Evolutionary conservation across 2,888 invertebrate species (phyloP).

Genomic region (Andrena flavipes): DNA sequence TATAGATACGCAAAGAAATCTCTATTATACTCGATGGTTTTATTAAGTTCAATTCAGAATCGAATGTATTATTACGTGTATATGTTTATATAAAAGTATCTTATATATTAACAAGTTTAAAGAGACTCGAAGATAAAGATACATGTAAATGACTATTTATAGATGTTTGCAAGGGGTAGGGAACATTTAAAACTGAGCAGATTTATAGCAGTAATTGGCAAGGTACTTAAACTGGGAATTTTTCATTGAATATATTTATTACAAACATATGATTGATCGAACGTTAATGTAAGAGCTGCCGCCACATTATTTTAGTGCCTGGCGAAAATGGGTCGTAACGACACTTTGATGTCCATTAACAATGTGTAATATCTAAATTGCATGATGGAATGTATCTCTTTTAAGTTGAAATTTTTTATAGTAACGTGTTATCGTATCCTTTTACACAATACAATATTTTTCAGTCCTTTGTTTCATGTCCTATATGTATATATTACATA

Average conservation of each 20-base stretch:
- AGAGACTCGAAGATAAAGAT: neutral
- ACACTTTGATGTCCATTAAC: slow-evolving; percentile 58
- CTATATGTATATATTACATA: slow-evolving; percentile 37
- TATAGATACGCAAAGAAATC: slow-evolving; percentile 7
- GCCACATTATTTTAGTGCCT: slow-evolving; percentile 49
- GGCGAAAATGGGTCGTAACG: slow-evolving; percentile 47
- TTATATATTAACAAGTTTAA: neutral
- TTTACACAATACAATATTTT: slow-evolving; percentile 16
- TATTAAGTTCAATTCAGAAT: slow-evolving; percentile 11
- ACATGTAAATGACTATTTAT: slow-evolving; percentile 1
- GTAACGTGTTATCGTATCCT: slow-evolving; percentile 33
- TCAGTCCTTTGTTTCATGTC: slow-evolving; percentile 32
- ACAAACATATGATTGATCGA: neutral
- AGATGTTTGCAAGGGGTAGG: neutral
- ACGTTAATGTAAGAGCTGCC: neutral
- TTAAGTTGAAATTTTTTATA: slow-evolving; percentile 35
- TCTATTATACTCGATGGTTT: slow-evolving; percentile 3
- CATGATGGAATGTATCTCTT: slow-evolving; percentile 56
- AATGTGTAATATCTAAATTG: slow-evolving; percentile 54
- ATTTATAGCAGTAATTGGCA: slow-evolving; percentile 2
- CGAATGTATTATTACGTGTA: slow-evolving; percentile 10
- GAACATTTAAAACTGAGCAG: neutral
- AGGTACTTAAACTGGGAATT: neutral
- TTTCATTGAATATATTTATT: neutral
- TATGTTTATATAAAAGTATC: slow-evolving; percentile 15